A percentile compares a stretch with the other conserved stretches of the same genome.
phyloP scores from a whole-genome alignment of 2,113 vertebrate genomes.

The Argyrosomus japonicus region DNA sequence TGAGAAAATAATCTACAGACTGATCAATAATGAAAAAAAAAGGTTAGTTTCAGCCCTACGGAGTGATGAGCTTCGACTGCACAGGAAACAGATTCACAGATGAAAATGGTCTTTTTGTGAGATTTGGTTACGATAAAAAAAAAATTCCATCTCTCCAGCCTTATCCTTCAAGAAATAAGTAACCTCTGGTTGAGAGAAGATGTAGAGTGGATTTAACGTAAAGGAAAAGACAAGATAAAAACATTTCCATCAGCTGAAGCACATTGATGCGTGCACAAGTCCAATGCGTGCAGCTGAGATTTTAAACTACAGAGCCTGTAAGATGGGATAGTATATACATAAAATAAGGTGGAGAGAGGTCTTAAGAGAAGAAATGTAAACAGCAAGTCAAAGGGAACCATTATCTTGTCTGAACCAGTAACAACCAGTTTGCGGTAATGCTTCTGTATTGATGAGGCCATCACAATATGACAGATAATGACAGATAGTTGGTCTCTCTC shows the following conservation, averaged over 20 bases:
- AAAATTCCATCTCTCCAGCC: not conserved
- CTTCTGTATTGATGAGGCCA: not conserved
- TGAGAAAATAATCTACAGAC: not conserved
- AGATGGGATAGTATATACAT: not conserved
- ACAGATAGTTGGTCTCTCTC: not conserved
- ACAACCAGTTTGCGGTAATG: not conserved
- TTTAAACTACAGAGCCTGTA: not conserved
- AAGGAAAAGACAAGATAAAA: constrained; percentile 18
- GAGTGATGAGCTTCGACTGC: not conserved
- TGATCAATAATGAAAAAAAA: not conserved
- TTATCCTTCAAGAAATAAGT: not conserved
- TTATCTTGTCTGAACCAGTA: constrained; percentile 14
- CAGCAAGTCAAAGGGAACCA: not conserved
- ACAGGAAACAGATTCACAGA: not conserved
- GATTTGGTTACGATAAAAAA: not conserved
- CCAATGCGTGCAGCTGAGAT: not conserved
- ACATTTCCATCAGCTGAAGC: constrained; percentile 12
- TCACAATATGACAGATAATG: too few species aligned
- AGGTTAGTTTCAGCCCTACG: not conserved
- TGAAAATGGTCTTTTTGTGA: not conserved
- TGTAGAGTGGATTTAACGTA: too few species aligned
- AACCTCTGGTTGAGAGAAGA: not conserved
- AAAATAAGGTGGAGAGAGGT: not conserved
- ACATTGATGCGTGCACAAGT: too few species aligned
- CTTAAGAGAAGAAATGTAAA: not conserved